A percentile compares a stretch with the other conserved stretches of the same genome.
Conservation (phyloP, 2,888 invertebrate genomes). For the Tenthredo scrophulariae region DNA sequence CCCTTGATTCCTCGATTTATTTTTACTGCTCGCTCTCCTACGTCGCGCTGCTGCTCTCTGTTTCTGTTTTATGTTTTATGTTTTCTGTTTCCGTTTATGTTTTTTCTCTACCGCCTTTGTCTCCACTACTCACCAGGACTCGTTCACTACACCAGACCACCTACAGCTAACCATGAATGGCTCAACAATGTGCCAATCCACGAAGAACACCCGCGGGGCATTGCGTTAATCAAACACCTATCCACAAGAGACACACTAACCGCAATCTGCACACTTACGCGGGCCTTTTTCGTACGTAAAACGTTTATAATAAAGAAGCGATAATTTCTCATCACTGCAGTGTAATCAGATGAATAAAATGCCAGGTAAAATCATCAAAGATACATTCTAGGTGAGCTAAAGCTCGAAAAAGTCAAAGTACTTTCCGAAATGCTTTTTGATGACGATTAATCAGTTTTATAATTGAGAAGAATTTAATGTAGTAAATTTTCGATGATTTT, state of each 20-base stretch:
- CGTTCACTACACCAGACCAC: slow-evolving; percentile 6
- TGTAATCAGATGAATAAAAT: background rate
- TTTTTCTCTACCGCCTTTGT: slow-evolving; percentile 16
- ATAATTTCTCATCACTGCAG: background rate
- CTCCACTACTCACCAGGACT: slow-evolving; percentile 22
- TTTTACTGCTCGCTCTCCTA: slow-evolving; percentile 41
- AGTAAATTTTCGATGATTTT: background rate
- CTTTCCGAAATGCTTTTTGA: background rate
- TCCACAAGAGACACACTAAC: slow-evolving; percentile 16
- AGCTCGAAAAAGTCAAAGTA: background rate
- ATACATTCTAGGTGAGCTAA: background rate
- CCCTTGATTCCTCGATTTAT: slow-evolving; percentile 48
- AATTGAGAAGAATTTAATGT: background rate
- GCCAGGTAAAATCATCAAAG: background rate
- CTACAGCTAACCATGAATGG: slow-evolving; percentile 26
- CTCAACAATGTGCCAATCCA: slow-evolving; percentile 60
- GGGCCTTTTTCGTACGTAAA: slow-evolving; percentile 3
- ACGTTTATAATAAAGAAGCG: slow-evolving; percentile 18
- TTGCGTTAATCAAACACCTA: slow-evolving; percentile 62
- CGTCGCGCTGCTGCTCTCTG: slow-evolving; percentile 18
- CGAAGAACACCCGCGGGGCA: slow-evolving; percentile 62
- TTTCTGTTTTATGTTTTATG: slow-evolving; percentile 19
- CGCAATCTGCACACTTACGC: background rate
- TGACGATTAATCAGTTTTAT: background rate
- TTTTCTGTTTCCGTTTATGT: slow-evolving; percentile 33